phyloP scores from a whole-genome alignment of 2,888 invertebrate species.

The Hecatera dysodea region DNA sequence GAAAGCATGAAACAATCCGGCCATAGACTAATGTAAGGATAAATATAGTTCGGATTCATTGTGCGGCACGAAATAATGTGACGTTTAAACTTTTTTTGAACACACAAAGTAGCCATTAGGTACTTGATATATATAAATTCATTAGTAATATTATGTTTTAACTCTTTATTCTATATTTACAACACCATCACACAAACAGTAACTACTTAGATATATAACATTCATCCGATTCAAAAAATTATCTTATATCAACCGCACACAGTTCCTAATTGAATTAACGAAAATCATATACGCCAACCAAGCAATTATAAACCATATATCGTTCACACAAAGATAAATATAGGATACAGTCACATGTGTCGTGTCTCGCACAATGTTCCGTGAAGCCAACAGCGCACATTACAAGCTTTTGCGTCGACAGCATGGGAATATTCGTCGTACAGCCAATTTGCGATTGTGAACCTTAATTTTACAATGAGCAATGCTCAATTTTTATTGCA shows the following conservation, averaged over 20 bases:
- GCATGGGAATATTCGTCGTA: constrained; percentile 42
- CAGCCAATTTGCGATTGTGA: neutral
- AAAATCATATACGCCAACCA: neutral
- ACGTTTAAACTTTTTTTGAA: constrained; percentile 17
- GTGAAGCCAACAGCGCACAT: constrained; percentile 48
- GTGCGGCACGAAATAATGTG: constrained; percentile 58
- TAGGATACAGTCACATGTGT: constrained; percentile 24
- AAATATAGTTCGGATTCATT: constrained; percentile 55
- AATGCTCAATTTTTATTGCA: neutral
- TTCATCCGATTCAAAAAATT: neutral
- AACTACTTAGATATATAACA: neutral
- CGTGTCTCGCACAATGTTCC: constrained; percentile 56
- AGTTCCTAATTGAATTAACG: constrained; percentile 9
- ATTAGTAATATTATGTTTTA: neutral
- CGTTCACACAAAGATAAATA: constrained; percentile 22
- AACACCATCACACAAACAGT: neutral
- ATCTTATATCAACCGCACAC: constrained; percentile 1
- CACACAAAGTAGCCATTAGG: constrained; percentile 21
- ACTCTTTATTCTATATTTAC: constrained; percentile 4
- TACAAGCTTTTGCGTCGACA: constrained; percentile 45
- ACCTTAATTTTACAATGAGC: neutral
- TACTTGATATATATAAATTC: constrained; percentile 3
- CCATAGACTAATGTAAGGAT: constrained; percentile 67
- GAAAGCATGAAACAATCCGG: constrained; percentile 78
- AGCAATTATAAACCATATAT: constrained; percentile 13